Base-by-base conservation (phyloP, 1,140 invertebrate species). In the Luehdorfia chinensis region DNA sequence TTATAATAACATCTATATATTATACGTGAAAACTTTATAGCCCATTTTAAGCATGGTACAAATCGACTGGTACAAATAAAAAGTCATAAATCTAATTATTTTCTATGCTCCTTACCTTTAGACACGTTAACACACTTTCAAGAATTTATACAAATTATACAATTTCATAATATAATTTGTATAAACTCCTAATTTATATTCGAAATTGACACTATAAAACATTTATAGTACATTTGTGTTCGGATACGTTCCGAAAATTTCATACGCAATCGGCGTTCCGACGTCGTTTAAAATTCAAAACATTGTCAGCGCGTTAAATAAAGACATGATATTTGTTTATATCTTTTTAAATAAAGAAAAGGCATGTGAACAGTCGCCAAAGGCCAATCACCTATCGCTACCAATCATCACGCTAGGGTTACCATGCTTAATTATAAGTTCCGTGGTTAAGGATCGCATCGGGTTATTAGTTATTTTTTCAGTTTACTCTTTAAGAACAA, bases 181-280 rank as follows among this genome's bases (percentile, higher is more conserved):
- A 50, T 55, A 63, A 59, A 50, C 37, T 31, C 27, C 21, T 25
- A 45, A 63, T 63, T 59, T 59, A 28, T 50, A 61, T 61, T 50
- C 58, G 25, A 51, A 41, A 37, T 39, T 43, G 12, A 13, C 36
- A 48, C 39, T 45, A 51, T 32, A 36, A 32, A 34, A 33, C 23
- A 49, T 43, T 27, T 50, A 33, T 34, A 33, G 31, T 31, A 43
- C 47, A 15, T 50, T n/a, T n/a, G n/a, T 28, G 12, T 43, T 37
- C 11, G 8, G 14, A 28, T 28, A 25, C 25, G 25, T 28, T 41
- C n/a, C 9, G 1, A 9, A 13, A 11, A 9, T 25, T 43, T 43
- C 14, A 11, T 43, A 43, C 25, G 25, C 39, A 28, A 43, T 30
- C 13, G n/a, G 11, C 11, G 39, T 15, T 15, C 9, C n/a, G 13